These are phyloP conservation scores for Linyphia triangularis DNA, from an alignment of 2,888 invertebrate genomes.

Conservation along the genomic window DNA sequence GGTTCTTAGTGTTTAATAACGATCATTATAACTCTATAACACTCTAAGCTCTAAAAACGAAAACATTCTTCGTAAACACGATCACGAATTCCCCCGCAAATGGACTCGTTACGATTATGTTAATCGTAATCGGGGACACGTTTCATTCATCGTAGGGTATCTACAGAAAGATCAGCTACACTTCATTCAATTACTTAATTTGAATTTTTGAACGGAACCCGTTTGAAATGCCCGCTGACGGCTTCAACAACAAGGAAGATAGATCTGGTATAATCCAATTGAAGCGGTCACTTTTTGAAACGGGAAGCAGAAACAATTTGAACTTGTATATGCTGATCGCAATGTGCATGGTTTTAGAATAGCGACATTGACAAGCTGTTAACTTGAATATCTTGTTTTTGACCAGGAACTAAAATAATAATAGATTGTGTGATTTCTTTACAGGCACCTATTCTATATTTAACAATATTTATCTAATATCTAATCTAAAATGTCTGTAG, in stretches of 20 bases:
- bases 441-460: too few species aligned
- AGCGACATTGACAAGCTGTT: background rate
- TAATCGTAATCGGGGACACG: conserved; percentile 15
- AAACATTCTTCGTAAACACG: conserved; percentile 4
- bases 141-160: conserved; percentile 10
- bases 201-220: conserved; percentile 22
- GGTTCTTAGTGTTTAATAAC: background rate
- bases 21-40: background rate
- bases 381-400: too few species aligned
- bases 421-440: too few species aligned
- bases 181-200: conserved; percentile 13
- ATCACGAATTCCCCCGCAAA: background rate
- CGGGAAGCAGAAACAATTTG: background rate
- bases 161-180: background rate
- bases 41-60: background rate
- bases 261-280: background rate
- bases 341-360: background rate
- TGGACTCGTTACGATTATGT: conserved; percentile 5
- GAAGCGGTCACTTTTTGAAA: background rate
- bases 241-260: background rate
- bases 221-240: background rate
- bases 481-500: too few species aligned
- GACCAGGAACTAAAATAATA: too few species aligned
- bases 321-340: background rate
- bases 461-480: too few species aligned